Percentiles rank a stretch among this genome's conserved stretches.
Evolutionary conservation across 1,140 invertebrate species (phyloP).

Genomic region (Paracyclopina nana): DNA sequence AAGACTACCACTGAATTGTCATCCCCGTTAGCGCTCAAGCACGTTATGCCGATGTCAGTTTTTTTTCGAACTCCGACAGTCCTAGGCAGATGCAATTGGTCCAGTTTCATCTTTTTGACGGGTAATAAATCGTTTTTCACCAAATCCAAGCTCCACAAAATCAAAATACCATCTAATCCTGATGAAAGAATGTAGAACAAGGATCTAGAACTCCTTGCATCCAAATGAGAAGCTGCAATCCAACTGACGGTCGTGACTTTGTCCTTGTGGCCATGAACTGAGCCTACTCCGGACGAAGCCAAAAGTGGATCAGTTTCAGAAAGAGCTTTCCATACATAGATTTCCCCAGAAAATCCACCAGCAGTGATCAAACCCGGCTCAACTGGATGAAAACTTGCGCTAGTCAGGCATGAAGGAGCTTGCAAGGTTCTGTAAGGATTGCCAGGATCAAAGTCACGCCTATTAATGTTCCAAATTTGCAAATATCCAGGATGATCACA

Average conservation of each 20-base stretch:
- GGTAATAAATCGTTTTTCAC: not conserved
- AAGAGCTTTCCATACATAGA: not conserved
- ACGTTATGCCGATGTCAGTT: constrained; percentile 1
- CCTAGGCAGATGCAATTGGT: not conserved
- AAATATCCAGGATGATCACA: constrained; percentile 10
- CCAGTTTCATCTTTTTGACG: not conserved
- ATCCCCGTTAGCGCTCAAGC: not conserved
- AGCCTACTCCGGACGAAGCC: not conserved
- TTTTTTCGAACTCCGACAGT: not conserved
- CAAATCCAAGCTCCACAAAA: not conserved
- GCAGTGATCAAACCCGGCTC: not conserved
- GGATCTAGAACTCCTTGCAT: too few relatives aligned
- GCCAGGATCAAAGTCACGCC: not conserved
- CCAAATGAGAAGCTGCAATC: not conserved
- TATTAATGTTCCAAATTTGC: constrained; percentile 14
- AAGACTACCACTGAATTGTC: not conserved
- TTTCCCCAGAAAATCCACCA: constrained; percentile 7
- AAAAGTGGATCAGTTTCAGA: not conserved
- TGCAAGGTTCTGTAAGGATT: not conserved
- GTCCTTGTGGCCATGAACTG: constrained; percentile 1
- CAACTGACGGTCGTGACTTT: constrained; percentile 1
- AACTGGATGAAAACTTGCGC: not conserved
- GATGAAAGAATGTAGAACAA: not conserved
- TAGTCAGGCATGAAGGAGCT: not conserved
- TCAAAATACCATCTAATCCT: constrained; percentile 3